phyloP scores from a whole-genome alignment of 2,797 vertebrate genomes.

The Pempheris klunzingeri region DNA sequence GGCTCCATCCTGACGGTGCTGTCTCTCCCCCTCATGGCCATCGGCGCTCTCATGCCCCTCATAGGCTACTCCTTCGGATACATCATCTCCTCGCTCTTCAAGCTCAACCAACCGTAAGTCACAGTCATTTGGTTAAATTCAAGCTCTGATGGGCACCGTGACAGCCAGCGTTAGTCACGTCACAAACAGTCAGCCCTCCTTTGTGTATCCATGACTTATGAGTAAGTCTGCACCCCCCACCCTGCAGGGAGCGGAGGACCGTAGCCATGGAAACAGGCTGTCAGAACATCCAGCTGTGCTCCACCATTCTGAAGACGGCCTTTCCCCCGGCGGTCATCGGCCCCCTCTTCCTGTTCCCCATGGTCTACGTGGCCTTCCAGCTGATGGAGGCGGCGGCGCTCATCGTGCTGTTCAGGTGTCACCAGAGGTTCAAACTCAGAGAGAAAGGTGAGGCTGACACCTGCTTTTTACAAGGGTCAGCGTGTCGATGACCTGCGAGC shows the following conservation, averaged over 20 bases:
- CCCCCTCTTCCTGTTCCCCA: conserved; percentile 86
- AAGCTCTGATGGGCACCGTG: background rate
- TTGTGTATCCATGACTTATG: conserved; percentile 19
- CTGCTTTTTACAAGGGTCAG: background rate
- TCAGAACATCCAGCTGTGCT: conserved; percentile 87
- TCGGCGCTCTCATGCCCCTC: conserved; percentile 85
- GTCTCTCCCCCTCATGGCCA: conserved; percentile 79
- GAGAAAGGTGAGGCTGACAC: conserved; percentile 54
- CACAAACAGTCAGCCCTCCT: conserved; percentile 20
- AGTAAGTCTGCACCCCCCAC: background rate
- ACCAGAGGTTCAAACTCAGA: conserved; percentile 66
- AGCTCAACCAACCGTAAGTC: conserved; percentile 81
- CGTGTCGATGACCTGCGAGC: no score
- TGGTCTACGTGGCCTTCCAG: conserved; percentile 83
- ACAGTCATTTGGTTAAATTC: background rate
- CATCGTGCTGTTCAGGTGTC: conserved; percentile 76
- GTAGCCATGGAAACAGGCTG: conserved; percentile 89
- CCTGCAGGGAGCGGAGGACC: conserved; percentile 80
- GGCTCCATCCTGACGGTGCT: conserved; percentile 58
- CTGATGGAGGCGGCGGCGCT: conserved; percentile 80
- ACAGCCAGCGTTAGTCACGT: background rate
- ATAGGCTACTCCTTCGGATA: conserved; percentile 87
- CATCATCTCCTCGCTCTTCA: conserved; percentile 82
- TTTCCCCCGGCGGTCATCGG: conserved; percentile 81
- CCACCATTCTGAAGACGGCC: conserved; percentile 83